Evolutionary conservation across 1,140 invertebrate genomes (phyloP).

Genomic region (Cryptotermes secundus): DNA sequence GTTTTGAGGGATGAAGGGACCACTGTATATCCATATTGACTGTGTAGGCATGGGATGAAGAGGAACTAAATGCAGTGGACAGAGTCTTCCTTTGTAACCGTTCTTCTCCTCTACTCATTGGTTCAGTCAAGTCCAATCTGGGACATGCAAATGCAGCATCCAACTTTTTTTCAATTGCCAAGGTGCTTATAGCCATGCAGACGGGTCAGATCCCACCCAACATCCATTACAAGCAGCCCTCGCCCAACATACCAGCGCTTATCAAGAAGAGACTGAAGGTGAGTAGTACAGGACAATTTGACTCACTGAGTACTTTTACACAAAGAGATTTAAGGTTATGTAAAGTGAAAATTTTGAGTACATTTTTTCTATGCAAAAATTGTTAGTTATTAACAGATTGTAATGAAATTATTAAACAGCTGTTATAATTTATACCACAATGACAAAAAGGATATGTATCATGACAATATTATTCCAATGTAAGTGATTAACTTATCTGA

Average conservation of each 20-base stretch:
- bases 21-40: background rate
- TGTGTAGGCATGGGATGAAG: conserved; percentile 51
- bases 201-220: conserved; percentile 75
- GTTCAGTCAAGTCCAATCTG: conserved; percentile 64
- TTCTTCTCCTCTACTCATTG: conserved; percentile 55
- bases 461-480: too few species aligned
- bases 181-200: conserved; percentile 64
- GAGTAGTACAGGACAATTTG: conserved; percentile 7
- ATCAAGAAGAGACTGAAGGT: conserved; percentile 68
- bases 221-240: conserved; percentile 69
- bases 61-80: conserved; percentile 62
- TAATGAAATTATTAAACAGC: too few species aligned
- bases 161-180: conserved; percentile 40
- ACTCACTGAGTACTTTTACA: background rate
- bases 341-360: too few species aligned
- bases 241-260: conserved; percentile 67
- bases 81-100: conserved; percentile 58
- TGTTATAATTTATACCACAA: too few species aligned
- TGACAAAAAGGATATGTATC: too few species aligned
- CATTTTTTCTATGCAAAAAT: too few species aligned
- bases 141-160: conserved; percentile 63
- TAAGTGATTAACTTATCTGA: too few species aligned
- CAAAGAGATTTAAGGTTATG: background rate
- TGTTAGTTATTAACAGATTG: too few species aligned
- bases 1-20: background rate